Conservation (phyloP, 1,140 invertebrate species). For the Penaeus indicus region DNA sequence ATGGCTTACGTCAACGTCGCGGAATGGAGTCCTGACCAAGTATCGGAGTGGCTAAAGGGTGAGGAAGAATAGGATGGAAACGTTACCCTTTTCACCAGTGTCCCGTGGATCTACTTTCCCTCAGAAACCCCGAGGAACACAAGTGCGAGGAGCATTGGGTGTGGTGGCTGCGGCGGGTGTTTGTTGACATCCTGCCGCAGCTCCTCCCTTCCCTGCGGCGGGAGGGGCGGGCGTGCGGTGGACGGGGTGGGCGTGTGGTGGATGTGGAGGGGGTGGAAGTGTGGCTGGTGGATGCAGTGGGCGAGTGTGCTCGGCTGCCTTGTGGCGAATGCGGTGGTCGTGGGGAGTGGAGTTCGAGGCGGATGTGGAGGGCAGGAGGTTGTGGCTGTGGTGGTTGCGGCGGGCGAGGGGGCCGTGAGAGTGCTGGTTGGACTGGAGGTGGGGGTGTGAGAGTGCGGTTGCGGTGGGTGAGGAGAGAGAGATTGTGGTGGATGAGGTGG, state of each 20-base stretch:
- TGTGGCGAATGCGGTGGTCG: not conserved
- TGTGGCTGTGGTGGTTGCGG: not conserved
- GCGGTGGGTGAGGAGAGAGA: not conserved
- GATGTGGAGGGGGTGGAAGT: constrained; percentile 16
- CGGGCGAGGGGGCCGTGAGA: not conserved
- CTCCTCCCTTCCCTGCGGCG: too few relatives aligned
- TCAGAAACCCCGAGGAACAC: not conserved
- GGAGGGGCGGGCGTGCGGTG: too few relatives aligned
- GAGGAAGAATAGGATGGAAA: constrained; percentile 54
- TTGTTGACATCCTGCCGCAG: too few relatives aligned
- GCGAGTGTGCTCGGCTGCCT: too few relatives aligned
- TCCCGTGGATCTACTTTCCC: too few relatives aligned
- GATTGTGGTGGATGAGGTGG: not conserved
- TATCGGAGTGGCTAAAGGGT: constrained; percentile 94
- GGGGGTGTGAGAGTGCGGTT: not conserved
- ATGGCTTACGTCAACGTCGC: constrained; percentile 84
- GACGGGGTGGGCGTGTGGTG: not conserved
- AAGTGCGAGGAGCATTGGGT: not conserved
- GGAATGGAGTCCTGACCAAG: constrained; percentile 94
- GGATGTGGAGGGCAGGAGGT: too few relatives aligned
- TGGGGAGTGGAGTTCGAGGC: not conserved
- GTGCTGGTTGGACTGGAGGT: not conserved
- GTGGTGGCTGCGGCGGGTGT: too few relatives aligned
- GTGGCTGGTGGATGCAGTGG: not conserved
- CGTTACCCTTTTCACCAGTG: too few relatives aligned